Conservation (phyloP, 2,888 invertebrate species). For the Tachina fera region DNA sequence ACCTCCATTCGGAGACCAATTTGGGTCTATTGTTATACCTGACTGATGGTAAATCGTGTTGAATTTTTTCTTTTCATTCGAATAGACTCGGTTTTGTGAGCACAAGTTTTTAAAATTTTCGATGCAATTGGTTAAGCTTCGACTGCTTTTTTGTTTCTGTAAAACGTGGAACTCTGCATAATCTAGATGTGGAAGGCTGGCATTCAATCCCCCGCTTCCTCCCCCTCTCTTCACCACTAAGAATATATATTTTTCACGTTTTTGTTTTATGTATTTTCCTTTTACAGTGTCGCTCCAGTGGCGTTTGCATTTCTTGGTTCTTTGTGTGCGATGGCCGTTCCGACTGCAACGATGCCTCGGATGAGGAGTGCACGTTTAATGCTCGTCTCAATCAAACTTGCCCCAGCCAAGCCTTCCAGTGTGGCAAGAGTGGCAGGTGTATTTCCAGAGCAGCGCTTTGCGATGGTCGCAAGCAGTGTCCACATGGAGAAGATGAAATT, state of each 20-base stretch:
- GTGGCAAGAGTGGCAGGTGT: conserved; percentile 87
- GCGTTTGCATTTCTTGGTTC: conserved; percentile 95
- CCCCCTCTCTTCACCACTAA: background rate
- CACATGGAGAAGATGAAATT: conserved; percentile 89
- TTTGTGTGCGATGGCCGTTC: conserved; percentile 92
- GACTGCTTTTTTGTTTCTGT: no score
- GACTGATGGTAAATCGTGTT: no score
- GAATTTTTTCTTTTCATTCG: no score
- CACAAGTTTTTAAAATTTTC: no score
- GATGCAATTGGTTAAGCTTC: no score
- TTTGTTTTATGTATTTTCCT: background rate
- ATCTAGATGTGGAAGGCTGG: no score
- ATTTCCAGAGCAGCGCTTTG: conserved; percentile 91
- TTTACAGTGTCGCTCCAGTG: conserved; percentile 90
- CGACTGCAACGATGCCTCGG: conserved; percentile 93
- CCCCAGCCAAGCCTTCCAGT: conserved; percentile 89
- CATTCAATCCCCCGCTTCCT: no score
- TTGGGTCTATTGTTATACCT: no score
- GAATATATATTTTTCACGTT: background rate
- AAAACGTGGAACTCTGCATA: no score
- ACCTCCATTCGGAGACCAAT: no score
- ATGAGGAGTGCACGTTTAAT: conserved; percentile 89
- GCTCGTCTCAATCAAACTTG: conserved; percentile 84
- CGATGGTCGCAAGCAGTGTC: conserved; percentile 91
- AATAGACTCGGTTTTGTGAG: no score